A percentile compares a stretch with the other conserved stretches of the same genome.
These are phyloP conservation scores for Ostrea edulis DNA, from an alignment of 1,140 invertebrate species.

Conservation along the genomic window DNA sequence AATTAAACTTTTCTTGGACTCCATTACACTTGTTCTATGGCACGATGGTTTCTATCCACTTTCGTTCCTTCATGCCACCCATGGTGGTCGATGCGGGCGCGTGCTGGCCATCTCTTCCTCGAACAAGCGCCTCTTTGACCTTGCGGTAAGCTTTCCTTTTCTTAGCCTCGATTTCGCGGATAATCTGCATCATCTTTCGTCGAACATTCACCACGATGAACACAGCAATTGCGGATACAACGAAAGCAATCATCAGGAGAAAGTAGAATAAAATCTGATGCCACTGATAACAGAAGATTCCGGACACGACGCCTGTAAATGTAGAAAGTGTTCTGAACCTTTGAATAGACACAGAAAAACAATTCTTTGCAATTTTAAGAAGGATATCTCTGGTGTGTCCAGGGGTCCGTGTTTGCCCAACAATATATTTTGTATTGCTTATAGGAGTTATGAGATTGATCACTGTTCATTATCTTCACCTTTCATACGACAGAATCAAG, in stretches of 20 bases:
- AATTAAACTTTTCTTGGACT: too few species aligned
- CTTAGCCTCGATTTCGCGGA: conserved; percentile 49
- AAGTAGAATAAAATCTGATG: conserved; percentile 48
- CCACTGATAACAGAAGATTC: conserved; percentile 29
- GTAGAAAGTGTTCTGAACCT: not conserved
- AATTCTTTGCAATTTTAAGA: too few species aligned
- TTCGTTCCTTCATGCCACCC: not conserved
- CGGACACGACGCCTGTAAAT: conserved; percentile 22
- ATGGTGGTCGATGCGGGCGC: conserved; percentile 48
- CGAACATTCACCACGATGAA: conserved; percentile 46
- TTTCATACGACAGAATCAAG: not conserved
- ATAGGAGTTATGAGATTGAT: too few species aligned
- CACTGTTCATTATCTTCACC: too few species aligned
- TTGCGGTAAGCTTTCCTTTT: conserved; percentile 46
- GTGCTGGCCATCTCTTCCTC: conserved; percentile 45
- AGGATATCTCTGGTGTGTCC: too few species aligned
- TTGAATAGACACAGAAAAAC: not conserved
- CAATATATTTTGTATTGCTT: too few species aligned
- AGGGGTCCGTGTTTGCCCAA: too few species aligned
- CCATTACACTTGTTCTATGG: not conserved
- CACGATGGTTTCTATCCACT: not conserved
- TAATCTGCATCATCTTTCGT: conserved; percentile 45
- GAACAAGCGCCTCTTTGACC: conserved; percentile 52
- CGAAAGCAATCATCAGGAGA: conserved; percentile 41
- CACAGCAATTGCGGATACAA: conserved; percentile 41